A percentile compares a stretch with the other conserved stretches of the same genome.
Conservation (phyloP, 2,113 vertebrate genomes). For the Podilymbus podiceps region DNA sequence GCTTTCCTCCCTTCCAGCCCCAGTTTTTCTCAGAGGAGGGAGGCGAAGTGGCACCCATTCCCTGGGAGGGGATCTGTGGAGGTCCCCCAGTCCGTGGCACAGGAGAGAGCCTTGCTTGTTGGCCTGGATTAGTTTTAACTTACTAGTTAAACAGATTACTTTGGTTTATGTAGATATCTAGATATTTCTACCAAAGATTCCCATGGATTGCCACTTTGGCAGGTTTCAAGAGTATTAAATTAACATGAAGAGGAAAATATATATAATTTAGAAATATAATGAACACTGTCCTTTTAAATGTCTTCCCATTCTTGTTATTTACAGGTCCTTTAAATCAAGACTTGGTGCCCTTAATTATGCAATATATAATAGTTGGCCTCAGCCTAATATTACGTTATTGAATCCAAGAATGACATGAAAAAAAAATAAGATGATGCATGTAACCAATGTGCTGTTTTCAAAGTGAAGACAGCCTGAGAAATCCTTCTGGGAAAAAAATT, state of each 20-base stretch:
- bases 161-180: neutral
- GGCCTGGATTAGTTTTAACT: neutral
- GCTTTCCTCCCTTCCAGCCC: neutral
- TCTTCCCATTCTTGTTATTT: constrained; percentile 24
- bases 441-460: constrained; percentile 30
- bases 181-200: neutral
- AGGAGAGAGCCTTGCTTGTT: neutral
- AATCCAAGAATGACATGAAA: constrained; percentile 28
- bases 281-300: constrained; percentile 12
- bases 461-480: constrained; percentile 37
- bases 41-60: neutral
- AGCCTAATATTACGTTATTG: neutral
- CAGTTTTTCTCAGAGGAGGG: neutral
- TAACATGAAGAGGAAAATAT: neutral
- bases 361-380: constrained; percentile 17
- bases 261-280: neutral
- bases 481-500: constrained; percentile 1
- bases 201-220: neutral
- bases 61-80: neutral
- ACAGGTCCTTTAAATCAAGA: constrained; percentile 18
- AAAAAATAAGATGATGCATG: neutral
- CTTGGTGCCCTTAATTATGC: constrained; percentile 54
- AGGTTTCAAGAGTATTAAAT: constrained; percentile 14
- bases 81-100: neutral
- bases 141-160: neutral